These are phyloP conservation scores for Tenebrosternarchus preto DNA, from an alignment of 2,113 vertebrate species.

Conservation along the genomic window DNA sequence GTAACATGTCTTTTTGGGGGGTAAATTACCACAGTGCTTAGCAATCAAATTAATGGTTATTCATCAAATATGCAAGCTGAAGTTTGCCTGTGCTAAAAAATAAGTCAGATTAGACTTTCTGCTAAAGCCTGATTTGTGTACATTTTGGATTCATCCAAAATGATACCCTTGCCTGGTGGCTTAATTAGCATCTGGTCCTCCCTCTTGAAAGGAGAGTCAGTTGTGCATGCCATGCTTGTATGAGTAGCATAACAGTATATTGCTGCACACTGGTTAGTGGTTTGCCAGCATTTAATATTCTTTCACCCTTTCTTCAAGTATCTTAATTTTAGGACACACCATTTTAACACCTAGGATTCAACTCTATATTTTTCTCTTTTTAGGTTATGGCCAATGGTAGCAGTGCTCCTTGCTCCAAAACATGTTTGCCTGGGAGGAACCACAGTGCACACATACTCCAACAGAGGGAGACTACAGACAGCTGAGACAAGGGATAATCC, in stretches of 20 bases:
- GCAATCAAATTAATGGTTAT: not conserved
- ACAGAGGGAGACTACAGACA: constrained; percentile 57
- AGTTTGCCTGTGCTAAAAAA: not conserved
- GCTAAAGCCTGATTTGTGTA: constrained; percentile 11
- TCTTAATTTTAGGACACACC: not conserved
- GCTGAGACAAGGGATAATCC: constrained; percentile 41
- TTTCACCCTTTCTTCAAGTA: constrained; percentile 71
- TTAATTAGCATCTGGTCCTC: constrained; percentile 35
- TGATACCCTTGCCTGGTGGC: constrained; percentile 24
- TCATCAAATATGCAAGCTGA: not conserved
- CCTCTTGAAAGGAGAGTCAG: constrained; percentile 39
- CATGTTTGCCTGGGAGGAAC: constrained; percentile 51
- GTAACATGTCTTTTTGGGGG: not conserved
- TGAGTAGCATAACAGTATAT: constrained; percentile 57
- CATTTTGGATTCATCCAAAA: constrained; percentile 43
- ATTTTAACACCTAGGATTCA: not conserved
- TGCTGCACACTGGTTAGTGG: constrained; percentile 49
- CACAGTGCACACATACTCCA: constrained; percentile 57
- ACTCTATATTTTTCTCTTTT: not conserved
- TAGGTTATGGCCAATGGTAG: constrained; percentile 42
- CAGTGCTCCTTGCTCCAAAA: constrained; percentile 58
- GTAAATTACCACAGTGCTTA: not conserved
- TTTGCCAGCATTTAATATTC: constrained; percentile 64
- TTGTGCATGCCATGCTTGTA: constrained; percentile 69
- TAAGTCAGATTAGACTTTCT: not conserved